These are phyloP conservation scores for Galerucella nymphaeae DNA, from an alignment of 2,888 invertebrate genomes.

Conservation along the genomic window DNA sequence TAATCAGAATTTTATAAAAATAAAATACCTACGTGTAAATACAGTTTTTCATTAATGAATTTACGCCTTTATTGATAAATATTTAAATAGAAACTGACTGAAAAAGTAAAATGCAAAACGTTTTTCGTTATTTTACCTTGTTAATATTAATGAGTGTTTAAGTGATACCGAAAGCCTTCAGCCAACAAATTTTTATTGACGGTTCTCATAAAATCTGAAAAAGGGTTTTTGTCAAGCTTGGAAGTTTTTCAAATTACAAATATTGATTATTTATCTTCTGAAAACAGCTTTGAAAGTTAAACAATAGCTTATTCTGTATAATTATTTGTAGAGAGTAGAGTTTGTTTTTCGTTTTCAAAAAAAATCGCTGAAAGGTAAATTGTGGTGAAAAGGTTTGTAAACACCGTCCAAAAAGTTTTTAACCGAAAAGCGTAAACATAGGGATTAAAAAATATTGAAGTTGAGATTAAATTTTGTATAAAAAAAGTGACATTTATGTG, in stretches of 20 bases:
- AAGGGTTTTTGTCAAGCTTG: slow-evolving; percentile 8
- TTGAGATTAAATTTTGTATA: background rate
- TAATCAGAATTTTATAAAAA: background rate
- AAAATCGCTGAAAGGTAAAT: background rate
- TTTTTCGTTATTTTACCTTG: slow-evolving; percentile 48
- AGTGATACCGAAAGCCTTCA: slow-evolving; percentile 44
- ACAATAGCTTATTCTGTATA: background rate
- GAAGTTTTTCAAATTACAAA: background rate
- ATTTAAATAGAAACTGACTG: slow-evolving; percentile 47
- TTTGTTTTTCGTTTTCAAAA: background rate
- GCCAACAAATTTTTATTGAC: slow-evolving; percentile 34
- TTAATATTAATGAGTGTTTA: slow-evolving; percentile 48
- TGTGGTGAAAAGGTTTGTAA: slow-evolving; percentile 1
- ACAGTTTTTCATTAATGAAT: slow-evolving; percentile 44
- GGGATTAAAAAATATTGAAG: background rate
- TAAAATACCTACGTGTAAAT: slow-evolving; percentile 33
- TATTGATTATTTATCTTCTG: slow-evolving; percentile 1
- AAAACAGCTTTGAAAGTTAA: background rate
- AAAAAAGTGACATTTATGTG: background rate
- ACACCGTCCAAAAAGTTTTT: background rate
- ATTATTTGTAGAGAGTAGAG: background rate
- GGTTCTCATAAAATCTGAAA: slow-evolving; percentile 32
- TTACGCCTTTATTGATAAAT: slow-evolving; percentile 47
- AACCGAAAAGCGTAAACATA: background rate
- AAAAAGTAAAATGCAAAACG: slow-evolving; percentile 48